Conservation (phyloP, 2,888 invertebrate genomes). For the Beris morrisii region DNA sequence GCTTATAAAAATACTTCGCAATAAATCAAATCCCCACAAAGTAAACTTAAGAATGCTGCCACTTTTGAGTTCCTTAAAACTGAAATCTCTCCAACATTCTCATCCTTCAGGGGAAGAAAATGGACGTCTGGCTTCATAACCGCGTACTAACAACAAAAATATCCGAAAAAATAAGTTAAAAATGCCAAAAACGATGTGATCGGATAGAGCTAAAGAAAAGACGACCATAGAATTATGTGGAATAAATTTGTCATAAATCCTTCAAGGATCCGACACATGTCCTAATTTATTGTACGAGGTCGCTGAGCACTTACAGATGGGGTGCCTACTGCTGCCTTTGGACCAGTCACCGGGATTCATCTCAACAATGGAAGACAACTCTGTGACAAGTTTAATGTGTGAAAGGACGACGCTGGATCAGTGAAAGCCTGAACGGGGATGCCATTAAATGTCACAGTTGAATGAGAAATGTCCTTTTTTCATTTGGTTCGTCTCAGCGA, state of each 20-base stretch:
- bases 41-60: slow-evolving; percentile 13
- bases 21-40: slow-evolving; percentile 28
- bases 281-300: slow-evolving; percentile 41
- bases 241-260: slow-evolving; percentile 44
- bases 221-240: slow-evolving; percentile 30
- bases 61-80: slow-evolving; percentile 22
- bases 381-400: slow-evolving; percentile 37
- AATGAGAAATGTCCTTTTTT: slow-evolving; percentile 40
- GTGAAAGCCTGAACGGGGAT: slow-evolving; percentile 34
- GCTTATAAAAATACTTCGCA: slow-evolving; percentile 1
- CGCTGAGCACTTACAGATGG: slow-evolving; percentile 36
- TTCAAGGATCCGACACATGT: slow-evolving; percentile 41
- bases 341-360: too few relatives aligned
- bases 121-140: slow-evolving; percentile 9
- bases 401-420: slow-evolving; percentile 35
- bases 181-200: slow-evolving; percentile 25
- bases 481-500: slow-evolving; percentile 30
- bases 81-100: slow-evolving; percentile 15
- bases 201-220: slow-evolving; percentile 14
- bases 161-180: slow-evolving; percentile 23
- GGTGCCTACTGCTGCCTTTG: slow-evolving; percentile 28
- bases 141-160: slow-evolving; percentile 15
- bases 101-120: slow-evolving; percentile 13
- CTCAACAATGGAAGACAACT: slow-evolving; percentile 29
- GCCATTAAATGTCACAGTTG: slow-evolving; percentile 38